Conservation (phyloP, 2,113 vertebrate species). For the Phyllopteryx taeniolatus region DNA sequence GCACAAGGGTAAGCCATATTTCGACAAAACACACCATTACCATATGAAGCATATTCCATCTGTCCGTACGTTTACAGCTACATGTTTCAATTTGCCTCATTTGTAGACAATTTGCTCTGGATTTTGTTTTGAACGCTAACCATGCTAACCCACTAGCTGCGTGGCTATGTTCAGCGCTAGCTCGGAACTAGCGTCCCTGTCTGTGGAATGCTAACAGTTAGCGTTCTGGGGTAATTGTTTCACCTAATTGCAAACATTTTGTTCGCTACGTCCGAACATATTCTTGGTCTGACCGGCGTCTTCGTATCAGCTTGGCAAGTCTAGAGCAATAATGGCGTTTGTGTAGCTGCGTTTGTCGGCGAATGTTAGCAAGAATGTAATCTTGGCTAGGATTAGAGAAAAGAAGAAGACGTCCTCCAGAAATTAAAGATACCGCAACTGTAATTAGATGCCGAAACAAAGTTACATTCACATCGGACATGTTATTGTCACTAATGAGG, state of each 20-base stretch:
- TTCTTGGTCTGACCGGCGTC: neutral
- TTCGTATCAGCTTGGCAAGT: neutral
- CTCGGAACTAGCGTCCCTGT: conserved; percentile 21
- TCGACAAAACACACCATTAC: conserved; percentile 5
- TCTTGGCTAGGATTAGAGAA: conserved; percentile 49
- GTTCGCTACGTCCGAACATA: no score
- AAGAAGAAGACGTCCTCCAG: conserved; percentile 49
- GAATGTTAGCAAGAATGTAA: conserved; percentile 49
- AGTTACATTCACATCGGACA: neutral
- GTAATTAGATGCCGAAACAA: conserved; percentile 2
- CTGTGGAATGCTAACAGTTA: conserved; percentile 43
- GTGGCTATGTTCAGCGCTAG: conserved; percentile 48
- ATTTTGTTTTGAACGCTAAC: neutral
- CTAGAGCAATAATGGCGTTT: neutral
- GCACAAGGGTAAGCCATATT: conserved; percentile 63
- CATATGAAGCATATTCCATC: neutral
- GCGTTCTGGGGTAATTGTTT: conserved; percentile 10
- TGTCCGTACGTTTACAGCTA: neutral
- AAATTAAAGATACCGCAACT: conserved; percentile 39
- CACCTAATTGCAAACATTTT: neutral
- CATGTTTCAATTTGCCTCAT: neutral
- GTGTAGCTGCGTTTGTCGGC: conserved; percentile 8
- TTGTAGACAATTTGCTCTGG: neutral
- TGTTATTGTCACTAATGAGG: neutral
- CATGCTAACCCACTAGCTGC: conserved; percentile 32